Evolutionary conservation across 1,140 invertebrate genomes (phyloP), one percentile per base, ranked within the genome.

Genomic region (Lutraria rhynchaena): DNA sequence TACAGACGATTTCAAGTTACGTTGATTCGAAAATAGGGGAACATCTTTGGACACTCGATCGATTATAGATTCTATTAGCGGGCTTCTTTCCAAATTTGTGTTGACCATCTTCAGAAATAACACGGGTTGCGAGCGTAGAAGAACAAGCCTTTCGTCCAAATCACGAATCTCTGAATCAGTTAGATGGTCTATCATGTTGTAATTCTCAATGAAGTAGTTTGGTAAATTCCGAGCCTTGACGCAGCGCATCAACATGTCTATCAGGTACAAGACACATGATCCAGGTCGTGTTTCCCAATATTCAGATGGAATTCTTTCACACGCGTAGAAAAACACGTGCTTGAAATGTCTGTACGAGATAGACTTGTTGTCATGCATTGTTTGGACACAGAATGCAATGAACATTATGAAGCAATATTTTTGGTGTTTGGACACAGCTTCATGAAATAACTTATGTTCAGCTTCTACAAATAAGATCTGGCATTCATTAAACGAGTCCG

Each of bases 161-260:
- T 29, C 29, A 19, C 27, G 33, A 3, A 81, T 29, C 7, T 71
- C 46, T 13, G 41, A 19, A 15, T 41, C 77, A 44, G 13, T 7
- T 2, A 81, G 44, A 27, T 37, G n/a, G 3, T 71, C 77, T 3
- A 81, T 49, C 51, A 71, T 71, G 41, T 78, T 78, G n/a, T 71
- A 41, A 3, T 51, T 17, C 44, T 13, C 19, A 9, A 81, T 33
- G 31, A 81, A 81, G 29, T 81, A 81, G 24, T 71, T 58, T 7
- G 77, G 77, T 11, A 81, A 17, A 37, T 49, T n/a, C 51, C 49
- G 60, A 9, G 0, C 24, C 33, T 24, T 46, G 11, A 81, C 22
- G 27, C 29, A 60, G 3, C 57, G 51, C 9, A 61, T 24, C 37
- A 81, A 29, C 44, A 61, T 55, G 27, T 69, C 44, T 1, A 81